Evolutionary conservation across 2,888 invertebrate genomes (phyloP).

Genomic region (Chrysolina americana): DNA sequence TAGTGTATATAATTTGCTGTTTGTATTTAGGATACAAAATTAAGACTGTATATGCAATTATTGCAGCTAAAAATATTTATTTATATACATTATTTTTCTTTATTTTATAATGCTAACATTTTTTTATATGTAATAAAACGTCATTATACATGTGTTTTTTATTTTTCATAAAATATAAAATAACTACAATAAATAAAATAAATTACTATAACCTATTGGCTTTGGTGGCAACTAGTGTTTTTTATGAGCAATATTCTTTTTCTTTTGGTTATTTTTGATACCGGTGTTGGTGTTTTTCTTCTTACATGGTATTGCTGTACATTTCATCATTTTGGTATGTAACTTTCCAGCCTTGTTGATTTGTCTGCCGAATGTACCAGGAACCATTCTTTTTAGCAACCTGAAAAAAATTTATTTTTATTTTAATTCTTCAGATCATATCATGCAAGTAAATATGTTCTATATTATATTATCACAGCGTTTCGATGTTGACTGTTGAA

Average conservation of each 20-base stretch:
- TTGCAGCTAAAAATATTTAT: constrained; percentile 62
- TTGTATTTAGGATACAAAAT: constrained; percentile 63
- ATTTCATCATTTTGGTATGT: constrained; percentile 63
- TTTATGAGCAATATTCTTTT: constrained; percentile 54
- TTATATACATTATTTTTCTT: constrained; percentile 60
- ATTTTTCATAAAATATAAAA: constrained; percentile 32
- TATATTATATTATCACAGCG: too few species aligned
- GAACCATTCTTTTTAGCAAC: constrained; percentile 64
- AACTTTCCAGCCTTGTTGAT: constrained; percentile 65
- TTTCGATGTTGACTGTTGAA: too few species aligned
- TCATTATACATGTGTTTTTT: constrained; percentile 53
- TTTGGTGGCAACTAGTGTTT: constrained; percentile 59
- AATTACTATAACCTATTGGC: constrained; percentile 56
- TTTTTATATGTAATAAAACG: constrained; percentile 62
- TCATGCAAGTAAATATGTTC: too few species aligned
- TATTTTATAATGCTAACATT: constrained; percentile 62
- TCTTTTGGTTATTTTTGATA: constrained; percentile 47
- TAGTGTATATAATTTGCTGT: constrained; percentile 60
- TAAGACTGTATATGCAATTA: constrained; percentile 66
- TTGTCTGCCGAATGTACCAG: constrained; percentile 62
- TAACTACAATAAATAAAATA: constrained; percentile 54
- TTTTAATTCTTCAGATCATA: neutral
- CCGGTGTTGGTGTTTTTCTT: constrained; percentile 49
- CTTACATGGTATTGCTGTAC: constrained; percentile 66
- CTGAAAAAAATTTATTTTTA: constrained; percentile 55